phyloP scores from a whole-genome alignment of 1,140 invertebrate species.

The Macrobrachium nipponense region DNA sequence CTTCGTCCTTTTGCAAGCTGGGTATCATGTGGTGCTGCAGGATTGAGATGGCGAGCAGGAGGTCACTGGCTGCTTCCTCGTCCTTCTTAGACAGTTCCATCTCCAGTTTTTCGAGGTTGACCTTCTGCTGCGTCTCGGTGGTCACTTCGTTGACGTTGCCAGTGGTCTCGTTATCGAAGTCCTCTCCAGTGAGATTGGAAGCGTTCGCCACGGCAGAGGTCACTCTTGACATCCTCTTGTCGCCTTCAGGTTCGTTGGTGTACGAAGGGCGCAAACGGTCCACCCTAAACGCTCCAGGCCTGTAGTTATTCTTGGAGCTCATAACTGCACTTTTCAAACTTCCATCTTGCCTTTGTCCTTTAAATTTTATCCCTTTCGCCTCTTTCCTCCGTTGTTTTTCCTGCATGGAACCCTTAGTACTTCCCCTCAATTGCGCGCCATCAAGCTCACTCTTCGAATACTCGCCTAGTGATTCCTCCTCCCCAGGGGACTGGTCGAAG shows the following conservation, averaged over 20 bases:
- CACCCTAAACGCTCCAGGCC: no score
- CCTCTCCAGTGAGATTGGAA: constrained; percentile 8
- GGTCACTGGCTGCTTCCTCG: constrained; percentile 49
- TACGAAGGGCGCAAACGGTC: no score
- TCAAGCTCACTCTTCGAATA: no score
- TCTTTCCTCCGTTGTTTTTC: no score
- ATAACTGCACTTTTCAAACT: no score
- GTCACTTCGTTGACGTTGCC: neutral
- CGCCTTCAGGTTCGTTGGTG: neutral
- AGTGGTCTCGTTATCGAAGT: neutral
- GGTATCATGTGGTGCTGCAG: constrained; percentile 59
- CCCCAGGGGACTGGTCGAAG: no score
- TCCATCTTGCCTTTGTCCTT: no score
- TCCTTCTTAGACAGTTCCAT: constrained; percentile 50
- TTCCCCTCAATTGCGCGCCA: no score
- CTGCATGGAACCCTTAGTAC: no score
- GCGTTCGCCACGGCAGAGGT: neutral
- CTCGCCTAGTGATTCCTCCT: no score
- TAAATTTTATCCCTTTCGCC: no score
- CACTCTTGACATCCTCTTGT: neutral
- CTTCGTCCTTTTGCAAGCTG: neutral
- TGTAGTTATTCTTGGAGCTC: no score
- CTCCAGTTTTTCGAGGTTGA: constrained; percentile 57
- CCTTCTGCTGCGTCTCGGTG: constrained; percentile 2
- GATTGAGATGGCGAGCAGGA: constrained; percentile 61